Evolutionary conservation across 2,797 vertebrate species (phyloP), one percentile per base, ranked within the genome.

Genomic region (Notoglanidium macrostoma): DNA sequence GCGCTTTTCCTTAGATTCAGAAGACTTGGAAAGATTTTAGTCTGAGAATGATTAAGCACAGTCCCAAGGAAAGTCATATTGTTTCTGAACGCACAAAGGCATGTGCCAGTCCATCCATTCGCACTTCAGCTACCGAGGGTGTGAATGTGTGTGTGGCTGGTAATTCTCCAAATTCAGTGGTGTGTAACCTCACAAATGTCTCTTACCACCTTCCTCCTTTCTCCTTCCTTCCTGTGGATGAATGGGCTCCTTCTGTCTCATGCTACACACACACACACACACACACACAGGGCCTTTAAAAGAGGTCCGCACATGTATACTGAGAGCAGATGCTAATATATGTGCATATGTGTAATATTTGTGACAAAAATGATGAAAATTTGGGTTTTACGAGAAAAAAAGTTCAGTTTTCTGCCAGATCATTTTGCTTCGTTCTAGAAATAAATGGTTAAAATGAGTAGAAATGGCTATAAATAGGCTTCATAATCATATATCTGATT

Each of bases 141-240:
- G 55, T 77, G 35, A 49, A 21, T 49, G 44, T 67, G 46, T 72
- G 83, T 85, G 84, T 76, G 84, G 40, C n/a, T 85, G 72, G 59
- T 78, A 85, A 49, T 78, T 85, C 84, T 85, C 72, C 73, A 85
- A 51, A 78, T 67, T 61, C 84, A 78, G 26, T 85, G 44, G 59
- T 85, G 72, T 85, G 84, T 85, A 67, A 85, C 57, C 79, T 26
- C 79, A 9, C 68, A 32, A 73, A 61, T 59, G 40, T 74, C 78
- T 82, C 65, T 26, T 72, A 68, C 49, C 78, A 46, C 65, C 78
- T 73, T 55, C 35, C 35, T 59, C 15, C 17, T 73, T 82, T 82
- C 51, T 55, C 59, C 40, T 81, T 74, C 78, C 67, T 61, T 61
- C 68, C 54, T 73, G 32, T 70, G 67, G 85, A 73, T 81, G 85